Conservation (phyloP, 1,140 invertebrate species). For the Achatina immaculata region DNA sequence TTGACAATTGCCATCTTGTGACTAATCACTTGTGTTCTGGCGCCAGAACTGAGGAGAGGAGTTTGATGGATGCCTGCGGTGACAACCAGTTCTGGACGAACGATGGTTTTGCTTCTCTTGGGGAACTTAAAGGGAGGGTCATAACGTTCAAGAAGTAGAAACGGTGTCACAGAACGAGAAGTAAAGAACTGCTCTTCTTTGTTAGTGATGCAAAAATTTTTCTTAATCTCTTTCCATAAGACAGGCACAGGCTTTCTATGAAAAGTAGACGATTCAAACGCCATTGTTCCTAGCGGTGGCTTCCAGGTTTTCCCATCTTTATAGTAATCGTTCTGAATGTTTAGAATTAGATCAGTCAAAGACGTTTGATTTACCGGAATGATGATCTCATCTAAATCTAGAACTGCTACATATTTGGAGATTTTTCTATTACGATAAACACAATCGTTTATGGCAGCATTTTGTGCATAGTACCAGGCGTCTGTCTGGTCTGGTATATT, state of each 20-base stretch:
- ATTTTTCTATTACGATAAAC: conserved; percentile 30
- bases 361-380: conserved; percentile 21
- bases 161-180: neutral
- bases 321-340: neutral
- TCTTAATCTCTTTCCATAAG: neutral
- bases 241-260: neutral
- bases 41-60: neutral
- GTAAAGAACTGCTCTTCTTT: conserved; percentile 14
- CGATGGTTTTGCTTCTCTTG: neutral
- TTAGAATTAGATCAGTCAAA: conserved; percentile 19
- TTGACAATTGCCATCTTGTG: conserved; percentile 8
- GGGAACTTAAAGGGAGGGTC: neutral
- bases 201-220: conserved; percentile 2
- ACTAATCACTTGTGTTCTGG: neutral
- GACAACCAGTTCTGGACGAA: neutral
- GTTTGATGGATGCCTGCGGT: conserved; percentile 8
- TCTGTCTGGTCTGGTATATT: neutral
- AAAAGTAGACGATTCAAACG: neutral
- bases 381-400: conserved; percentile 38
- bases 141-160: neutral
- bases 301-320: neutral
- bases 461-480: conserved; percentile 34
- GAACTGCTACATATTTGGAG: conserved; percentile 23
- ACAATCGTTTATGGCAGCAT: conserved; percentile 40
- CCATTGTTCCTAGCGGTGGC: neutral